Percentiles rank a stretch among this genome's conserved stretches.
These are phyloP conservation scores for Pao palembangensis DNA, from an alignment of 2,113 vertebrate species.

Conservation along the genomic window DNA sequence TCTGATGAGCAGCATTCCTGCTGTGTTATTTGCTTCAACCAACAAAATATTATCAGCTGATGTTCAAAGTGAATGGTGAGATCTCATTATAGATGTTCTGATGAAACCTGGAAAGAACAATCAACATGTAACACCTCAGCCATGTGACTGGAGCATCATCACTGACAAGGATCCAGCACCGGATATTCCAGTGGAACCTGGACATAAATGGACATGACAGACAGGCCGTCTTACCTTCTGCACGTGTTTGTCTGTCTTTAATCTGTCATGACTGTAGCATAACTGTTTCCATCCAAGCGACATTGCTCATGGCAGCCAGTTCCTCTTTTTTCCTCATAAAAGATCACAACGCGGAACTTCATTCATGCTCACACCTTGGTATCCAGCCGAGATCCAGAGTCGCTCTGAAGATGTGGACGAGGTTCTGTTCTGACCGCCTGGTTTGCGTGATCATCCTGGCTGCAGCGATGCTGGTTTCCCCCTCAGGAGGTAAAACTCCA, in stretches of 20 bases:
- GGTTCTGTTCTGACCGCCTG: not conserved
- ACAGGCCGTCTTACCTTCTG: not conserved
- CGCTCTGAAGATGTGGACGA: slow-evolving; percentile 2
- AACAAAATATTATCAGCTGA: no score
- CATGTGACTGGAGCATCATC: not conserved
- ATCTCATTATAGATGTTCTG: no score
- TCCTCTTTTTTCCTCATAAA: slow-evolving; percentile 35
- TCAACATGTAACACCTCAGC: no score
- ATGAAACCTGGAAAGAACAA: no score
- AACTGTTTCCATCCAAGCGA: slow-evolving; percentile 29
- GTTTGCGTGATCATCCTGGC: slow-evolving; percentile 8
- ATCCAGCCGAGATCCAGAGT: not conserved
- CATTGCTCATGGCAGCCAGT: not conserved
- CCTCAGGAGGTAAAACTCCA: slow-evolving; percentile 4
- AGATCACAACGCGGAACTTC: not conserved
- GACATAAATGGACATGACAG: slow-evolving; percentile 32
- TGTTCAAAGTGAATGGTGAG: no score
- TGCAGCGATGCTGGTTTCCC: not conserved
- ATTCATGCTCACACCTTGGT: not conserved
- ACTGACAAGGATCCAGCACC: not conserved
- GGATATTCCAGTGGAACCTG: not conserved
- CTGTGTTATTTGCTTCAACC: no score
- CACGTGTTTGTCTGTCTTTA: not conserved
- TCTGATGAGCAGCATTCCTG: no score
- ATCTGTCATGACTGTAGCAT: slow-evolving; percentile 8